These are phyloP conservation scores for Pocillopora meandrina DNA, from an alignment of 92 coral and sea anemone genomes.

Conservation along the genomic window DNA sequence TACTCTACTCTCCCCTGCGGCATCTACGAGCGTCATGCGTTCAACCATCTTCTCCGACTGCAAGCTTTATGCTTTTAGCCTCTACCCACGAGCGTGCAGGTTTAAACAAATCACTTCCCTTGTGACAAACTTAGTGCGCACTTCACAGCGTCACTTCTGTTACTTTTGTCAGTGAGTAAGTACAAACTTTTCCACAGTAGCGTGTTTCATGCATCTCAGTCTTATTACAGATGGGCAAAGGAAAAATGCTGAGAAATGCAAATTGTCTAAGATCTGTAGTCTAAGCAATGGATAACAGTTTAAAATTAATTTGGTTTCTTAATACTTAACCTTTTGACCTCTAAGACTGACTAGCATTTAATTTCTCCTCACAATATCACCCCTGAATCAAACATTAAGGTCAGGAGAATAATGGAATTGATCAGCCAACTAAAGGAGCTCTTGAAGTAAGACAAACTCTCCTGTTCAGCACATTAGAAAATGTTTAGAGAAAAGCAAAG, in stretches of 20 bases:
- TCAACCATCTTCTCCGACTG: slow-evolving; percentile 68
- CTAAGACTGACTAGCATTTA: too few relatives aligned
- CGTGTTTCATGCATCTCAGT: not conserved
- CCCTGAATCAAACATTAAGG: too few relatives aligned
- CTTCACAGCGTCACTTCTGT: slow-evolving; percentile 40
- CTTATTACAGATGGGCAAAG: not conserved
- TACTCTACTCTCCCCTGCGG: slow-evolving; percentile 72
- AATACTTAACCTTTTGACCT: too few relatives aligned
- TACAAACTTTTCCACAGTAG: slow-evolving; percentile 62
- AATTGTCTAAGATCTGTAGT: too few relatives aligned
- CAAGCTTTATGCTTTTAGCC: slow-evolving; percentile 69
- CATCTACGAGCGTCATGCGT: slow-evolving; percentile 62
- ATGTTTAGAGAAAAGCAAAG: too few relatives aligned
- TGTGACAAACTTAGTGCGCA: slow-evolving; percentile 42
- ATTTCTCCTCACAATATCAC: too few relatives aligned
- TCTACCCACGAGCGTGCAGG: slow-evolving; percentile 80
- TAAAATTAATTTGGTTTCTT: too few relatives aligned
- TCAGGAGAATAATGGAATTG: too few relatives aligned
- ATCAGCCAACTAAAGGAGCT: too few relatives aligned
- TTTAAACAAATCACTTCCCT: slow-evolving; percentile 61
- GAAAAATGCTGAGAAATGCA: not conserved
- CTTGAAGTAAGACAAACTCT: too few relatives aligned
- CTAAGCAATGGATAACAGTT: too few relatives aligned
- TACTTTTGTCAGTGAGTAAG: slow-evolving; percentile 75
- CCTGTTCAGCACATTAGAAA: too few relatives aligned